These are phyloP conservation scores for Minunthozetes semirufus DNA, from an alignment of 2,888 invertebrate species.

Conservation along the genomic window DNA sequence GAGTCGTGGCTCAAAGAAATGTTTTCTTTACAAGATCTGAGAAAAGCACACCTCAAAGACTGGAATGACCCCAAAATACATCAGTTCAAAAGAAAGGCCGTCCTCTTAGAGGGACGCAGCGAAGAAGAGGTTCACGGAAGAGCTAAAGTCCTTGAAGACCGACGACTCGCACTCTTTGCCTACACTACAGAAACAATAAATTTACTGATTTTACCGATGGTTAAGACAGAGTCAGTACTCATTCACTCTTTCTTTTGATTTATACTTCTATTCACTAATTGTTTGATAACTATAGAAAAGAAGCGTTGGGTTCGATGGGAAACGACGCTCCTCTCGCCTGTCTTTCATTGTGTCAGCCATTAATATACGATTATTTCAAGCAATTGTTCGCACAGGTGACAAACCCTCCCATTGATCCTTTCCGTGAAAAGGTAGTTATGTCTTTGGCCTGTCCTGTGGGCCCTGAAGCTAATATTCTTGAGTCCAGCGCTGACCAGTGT, in stretches of 20 bases:
- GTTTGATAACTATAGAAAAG: constrained; percentile 63
- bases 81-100: constrained; percentile 32
- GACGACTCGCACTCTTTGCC: constrained; percentile 78
- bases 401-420: constrained; percentile 98
- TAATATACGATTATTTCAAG: constrained; percentile 95
- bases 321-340: constrained; percentile 97
- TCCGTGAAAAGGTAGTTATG: constrained; percentile 98
- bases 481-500: constrained; percentile 76
- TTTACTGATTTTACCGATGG: constrained; percentile 90
- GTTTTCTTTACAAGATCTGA: constrained; percentile 55
- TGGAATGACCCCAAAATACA: constrained; percentile 20
- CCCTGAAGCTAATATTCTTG: constrained; percentile 86
- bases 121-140: constrained; percentile 42
- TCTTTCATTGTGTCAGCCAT: constrained; percentile 86
- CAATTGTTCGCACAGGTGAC: constrained; percentile 98
- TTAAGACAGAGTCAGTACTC: constrained; percentile 64
- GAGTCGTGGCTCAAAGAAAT: constrained; percentile 78
- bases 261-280: neutral
- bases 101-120: constrained; percentile 36
- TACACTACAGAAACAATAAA: constrained; percentile 93
- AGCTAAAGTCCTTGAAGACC: constrained; percentile 57
- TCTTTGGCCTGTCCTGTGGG: constrained; percentile 79
- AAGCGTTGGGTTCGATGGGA: constrained; percentile 98
- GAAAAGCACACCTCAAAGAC: constrained; percentile 45
- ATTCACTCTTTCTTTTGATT: neutral